These are phyloP conservation scores for Drosophila kepulauana DNA, from an alignment of 1,140 invertebrate genomes.

Conservation along the genomic window DNA sequence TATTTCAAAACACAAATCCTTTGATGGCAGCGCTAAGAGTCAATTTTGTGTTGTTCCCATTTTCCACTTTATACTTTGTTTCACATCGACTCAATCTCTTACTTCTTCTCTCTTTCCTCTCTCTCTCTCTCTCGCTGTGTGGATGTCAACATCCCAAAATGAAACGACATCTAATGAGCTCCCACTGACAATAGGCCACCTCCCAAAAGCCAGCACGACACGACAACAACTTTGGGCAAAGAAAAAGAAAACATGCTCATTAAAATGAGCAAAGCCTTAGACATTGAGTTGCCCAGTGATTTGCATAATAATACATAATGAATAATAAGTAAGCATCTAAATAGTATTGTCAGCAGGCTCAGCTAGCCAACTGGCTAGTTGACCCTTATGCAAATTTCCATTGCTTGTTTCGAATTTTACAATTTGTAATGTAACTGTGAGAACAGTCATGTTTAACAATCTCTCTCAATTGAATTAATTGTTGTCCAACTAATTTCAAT, in stretches of 20 bases:
- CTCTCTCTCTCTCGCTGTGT: no score
- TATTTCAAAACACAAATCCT: conserved; percentile 56
- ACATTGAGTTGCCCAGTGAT: conserved; percentile 54
- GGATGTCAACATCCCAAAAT: conserved; percentile 19
- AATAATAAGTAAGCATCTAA: conserved; percentile 63
- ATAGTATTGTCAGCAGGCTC: conserved; percentile 21
- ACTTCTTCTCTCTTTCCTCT: no score
- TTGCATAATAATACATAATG: conserved; percentile 82
- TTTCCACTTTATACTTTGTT: background rate
- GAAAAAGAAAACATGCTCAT: conserved; percentile 44
- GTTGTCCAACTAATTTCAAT: background rate
- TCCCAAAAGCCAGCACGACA: conserved; percentile 31
- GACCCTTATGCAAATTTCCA: conserved; percentile 65
- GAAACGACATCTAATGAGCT: conserved; percentile 41
- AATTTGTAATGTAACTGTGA: background rate
- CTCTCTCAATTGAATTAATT: conserved; percentile 1
- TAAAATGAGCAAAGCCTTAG: conserved; percentile 50
- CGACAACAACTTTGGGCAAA: conserved; percentile 21
- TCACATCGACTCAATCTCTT: background rate
- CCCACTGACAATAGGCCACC: conserved; percentile 27
- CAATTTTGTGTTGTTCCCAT: conserved; percentile 60
- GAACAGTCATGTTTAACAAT: conserved; percentile 1
- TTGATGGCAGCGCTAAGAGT: conserved; percentile 74
- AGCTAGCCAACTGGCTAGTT: conserved; percentile 18
- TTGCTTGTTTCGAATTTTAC: background rate